Evolutionary conservation across 2,888 invertebrate species (phyloP).

Genomic region (Patella ulyssiponensis): DNA sequence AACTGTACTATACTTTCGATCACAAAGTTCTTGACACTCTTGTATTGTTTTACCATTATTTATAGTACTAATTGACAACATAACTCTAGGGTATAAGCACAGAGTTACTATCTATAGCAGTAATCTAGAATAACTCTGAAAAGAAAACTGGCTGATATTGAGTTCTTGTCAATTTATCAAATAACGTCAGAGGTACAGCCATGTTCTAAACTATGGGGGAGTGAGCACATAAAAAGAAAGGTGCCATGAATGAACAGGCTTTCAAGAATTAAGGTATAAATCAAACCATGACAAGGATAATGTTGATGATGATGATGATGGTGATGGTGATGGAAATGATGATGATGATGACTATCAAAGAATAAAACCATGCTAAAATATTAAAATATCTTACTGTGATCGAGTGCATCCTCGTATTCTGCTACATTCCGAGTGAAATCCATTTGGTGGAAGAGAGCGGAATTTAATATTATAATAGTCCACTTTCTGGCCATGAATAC

Average conservation of each 20-base stretch:
- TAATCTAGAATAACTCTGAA: too few relatives aligned
- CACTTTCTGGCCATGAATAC: not conserved
- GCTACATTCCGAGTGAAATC: slow-evolving; percentile 3
- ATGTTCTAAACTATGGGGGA: too few relatives aligned
- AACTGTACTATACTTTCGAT: too few relatives aligned
- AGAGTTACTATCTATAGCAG: too few relatives aligned
- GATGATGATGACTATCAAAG: not conserved
- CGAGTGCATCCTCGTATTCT: not conserved
- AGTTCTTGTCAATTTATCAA: too few relatives aligned
- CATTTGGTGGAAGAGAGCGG: slow-evolving; percentile 4
- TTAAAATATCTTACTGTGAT: slow-evolving; percentile 8
- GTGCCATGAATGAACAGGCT: not conserved
- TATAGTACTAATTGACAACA: too few relatives aligned
- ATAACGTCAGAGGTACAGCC: too few relatives aligned
- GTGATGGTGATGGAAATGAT: not conserved
- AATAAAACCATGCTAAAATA: not conserved
- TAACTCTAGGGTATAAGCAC: too few relatives aligned
- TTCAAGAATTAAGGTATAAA: not conserved
- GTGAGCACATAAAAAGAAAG: too few relatives aligned
- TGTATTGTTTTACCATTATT: too few relatives aligned
- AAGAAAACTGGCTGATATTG: too few relatives aligned
- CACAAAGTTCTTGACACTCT: too few relatives aligned
- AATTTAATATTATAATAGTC: slow-evolving; percentile 6
- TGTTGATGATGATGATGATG: not conserved
- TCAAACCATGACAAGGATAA: not conserved